Base-by-base conservation (phyloP, 2,888 invertebrate genomes). In the Lasius fuliginosus region DNA sequence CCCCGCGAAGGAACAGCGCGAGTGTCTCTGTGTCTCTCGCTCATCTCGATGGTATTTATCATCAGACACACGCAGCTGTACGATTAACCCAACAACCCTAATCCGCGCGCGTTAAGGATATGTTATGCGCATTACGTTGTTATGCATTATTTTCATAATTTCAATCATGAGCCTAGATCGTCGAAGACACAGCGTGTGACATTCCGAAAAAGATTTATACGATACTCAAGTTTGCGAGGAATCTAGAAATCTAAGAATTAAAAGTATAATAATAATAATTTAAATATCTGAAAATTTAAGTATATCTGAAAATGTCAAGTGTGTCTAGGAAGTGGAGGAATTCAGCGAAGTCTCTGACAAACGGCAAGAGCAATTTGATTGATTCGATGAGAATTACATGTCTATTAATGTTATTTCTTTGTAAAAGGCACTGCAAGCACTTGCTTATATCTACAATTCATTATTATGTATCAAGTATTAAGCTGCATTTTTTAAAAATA, bases 1-100 rank as follows among this genome's bases (percentile, higher is more conserved):
- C 40, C n/a, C 12, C 58, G 79, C 18, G 58, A 71, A 79, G 46
- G 71, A 71, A 71, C 58, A 33, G n/a, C 1, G 5, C 67, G n/a
- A 23, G 30, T n/a, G 15, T 33, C 15, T 23, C 23, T 56, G 27
- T 67, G 46, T 33, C 18, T 58, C 11, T 9, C 36, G 53, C 18
- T 76, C 58, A 79, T 71, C 49, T 49, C 30, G 58, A 58, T 58
- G 23, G 4, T 42, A 18, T 23, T 27, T 36, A 36, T 46, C n/a
- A 27, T 23, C 23, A 23, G 23, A 12, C 36, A 30, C 15, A n/a
- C 40, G 30, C 11, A 53, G 11, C 18, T 18, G 23, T 58, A 27
- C 18, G 56, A 56, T 11, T 73, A 56, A 56, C 36, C 58, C 6
- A 73, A 73, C 23, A n/a, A 67, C 33, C 49, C 9, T 27, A 30